Conservation (phyloP, 2,113 vertebrate species). For the Toxostoma redivivum region DNA sequence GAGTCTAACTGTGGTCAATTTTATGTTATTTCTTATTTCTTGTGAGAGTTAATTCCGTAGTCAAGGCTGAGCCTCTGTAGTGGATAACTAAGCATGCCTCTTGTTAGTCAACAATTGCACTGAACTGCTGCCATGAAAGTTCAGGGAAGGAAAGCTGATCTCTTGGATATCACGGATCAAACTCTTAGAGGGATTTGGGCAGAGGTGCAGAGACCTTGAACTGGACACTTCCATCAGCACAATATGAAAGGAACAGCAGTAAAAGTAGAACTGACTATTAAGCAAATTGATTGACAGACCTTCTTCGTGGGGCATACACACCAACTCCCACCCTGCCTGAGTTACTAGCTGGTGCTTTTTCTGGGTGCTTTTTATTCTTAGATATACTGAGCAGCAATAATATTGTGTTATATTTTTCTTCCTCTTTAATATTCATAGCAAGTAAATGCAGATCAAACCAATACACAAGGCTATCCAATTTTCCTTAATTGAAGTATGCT, state of each 20-base stretch:
- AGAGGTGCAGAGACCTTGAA: background rate
- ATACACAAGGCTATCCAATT: background rate
- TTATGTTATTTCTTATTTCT: background rate
- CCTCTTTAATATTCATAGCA: background rate
- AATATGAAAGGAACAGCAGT: background rate
- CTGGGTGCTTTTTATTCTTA: background rate
- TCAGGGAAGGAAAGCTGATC: background rate
- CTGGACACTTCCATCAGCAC: background rate
- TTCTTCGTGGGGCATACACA: background rate
- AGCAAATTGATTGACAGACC: background rate
- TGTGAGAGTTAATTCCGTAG: background rate
- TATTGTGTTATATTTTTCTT: background rate
- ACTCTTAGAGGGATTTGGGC: background rate
- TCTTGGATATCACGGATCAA: background rate
- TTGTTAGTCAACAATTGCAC: background rate
- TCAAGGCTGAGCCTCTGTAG: background rate
- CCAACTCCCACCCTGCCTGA: rapidly evolving
- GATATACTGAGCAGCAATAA: background rate
- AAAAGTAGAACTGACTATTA: background rate
- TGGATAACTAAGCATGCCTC: background rate
- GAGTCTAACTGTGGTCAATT: background rate
- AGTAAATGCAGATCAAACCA: background rate
- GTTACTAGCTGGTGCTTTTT: background rate
- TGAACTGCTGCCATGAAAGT: background rate
- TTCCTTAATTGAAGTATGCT: background rate